Evolutionary conservation across 2,797 vertebrate genomes (phyloP).

Genomic region (Urophycis tenuis): DNA sequence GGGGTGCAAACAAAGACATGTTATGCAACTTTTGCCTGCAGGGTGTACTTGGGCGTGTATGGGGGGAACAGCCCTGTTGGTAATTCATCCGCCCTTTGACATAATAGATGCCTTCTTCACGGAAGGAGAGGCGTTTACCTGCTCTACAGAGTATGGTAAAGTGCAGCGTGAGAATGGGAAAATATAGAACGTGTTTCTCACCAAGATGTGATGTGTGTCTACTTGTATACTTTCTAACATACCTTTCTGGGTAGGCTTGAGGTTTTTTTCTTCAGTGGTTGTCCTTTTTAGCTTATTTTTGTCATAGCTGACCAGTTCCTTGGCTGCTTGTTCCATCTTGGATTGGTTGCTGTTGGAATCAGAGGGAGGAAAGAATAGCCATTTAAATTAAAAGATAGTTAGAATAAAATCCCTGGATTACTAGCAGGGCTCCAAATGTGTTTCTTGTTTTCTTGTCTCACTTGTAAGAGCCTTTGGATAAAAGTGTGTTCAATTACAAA

Average conservation of each 20-base stretch:
- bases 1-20: background rate
- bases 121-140: constrained; percentile 1
- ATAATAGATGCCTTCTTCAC: constrained; percentile 20
- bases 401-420: background rate
- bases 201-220: background rate
- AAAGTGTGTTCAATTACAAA: background rate
- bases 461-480: background rate
- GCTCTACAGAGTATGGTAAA: too few species aligned
- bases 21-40: too few species aligned
- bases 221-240: constrained; percentile 25
- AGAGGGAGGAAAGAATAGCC: background rate
- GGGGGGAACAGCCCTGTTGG: constrained; percentile 17
- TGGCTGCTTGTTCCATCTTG: constrained; percentile 45
- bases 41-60: constrained; percentile 7
- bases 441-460: background rate
- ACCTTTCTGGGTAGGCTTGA: constrained; percentile 61
- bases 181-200: background rate
- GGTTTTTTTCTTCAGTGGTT: constrained; percentile 43
- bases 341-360: constrained; percentile 35
- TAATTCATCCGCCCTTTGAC: constrained; percentile 9
- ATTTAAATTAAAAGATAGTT: background rate
- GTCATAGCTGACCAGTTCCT: constrained; percentile 54
- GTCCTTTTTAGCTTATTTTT: constrained; percentile 55
- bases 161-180: too few species aligned
- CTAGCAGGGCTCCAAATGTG: background rate